Percentiles rank a stretch among this genome's conserved stretches.
Evolutionary conservation across 1,140 invertebrate genomes (phyloP).

Genomic region (Drosophila chauvacae): DNA sequence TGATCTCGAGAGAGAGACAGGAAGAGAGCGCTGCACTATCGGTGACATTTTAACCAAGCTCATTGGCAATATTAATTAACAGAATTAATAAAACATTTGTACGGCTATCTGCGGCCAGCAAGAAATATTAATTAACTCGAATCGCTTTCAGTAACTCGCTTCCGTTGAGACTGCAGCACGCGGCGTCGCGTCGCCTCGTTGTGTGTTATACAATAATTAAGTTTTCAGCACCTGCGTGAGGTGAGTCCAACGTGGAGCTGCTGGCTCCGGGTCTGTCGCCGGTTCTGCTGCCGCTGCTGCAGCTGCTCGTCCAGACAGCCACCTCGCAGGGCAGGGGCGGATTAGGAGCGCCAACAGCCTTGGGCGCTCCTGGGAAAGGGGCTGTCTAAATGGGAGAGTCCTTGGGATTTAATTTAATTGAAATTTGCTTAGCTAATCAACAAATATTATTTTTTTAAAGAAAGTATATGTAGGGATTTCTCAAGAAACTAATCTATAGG

Average conservation of each 20-base stretch:
- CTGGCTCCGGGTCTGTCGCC: constrained; percentile 17
- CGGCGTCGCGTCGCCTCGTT: constrained; percentile 27
- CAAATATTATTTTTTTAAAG: background rate
- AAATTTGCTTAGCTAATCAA: too few relatives aligned
- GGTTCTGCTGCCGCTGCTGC: constrained; percentile 26
- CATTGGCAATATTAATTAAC: constrained; percentile 78
- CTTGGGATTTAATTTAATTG: background rate
- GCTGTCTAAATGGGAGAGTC: background rate
- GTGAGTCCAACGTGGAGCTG: constrained; percentile 60
- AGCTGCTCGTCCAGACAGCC: constrained; percentile 50
- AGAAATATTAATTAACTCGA: constrained; percentile 79
- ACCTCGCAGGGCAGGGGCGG: constrained; percentile 23
- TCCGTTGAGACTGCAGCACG: constrained; percentile 30
- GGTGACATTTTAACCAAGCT: constrained; percentile 66
- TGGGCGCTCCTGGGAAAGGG: background rate
- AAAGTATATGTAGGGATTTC: background rate
- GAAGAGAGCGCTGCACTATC: constrained; percentile 21
- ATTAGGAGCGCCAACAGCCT: constrained; percentile 3
- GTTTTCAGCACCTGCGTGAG: constrained; percentile 80
- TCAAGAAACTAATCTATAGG: background rate
- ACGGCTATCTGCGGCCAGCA: constrained; percentile 42
- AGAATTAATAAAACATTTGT: constrained; percentile 82
- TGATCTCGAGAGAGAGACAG: constrained; percentile 1
- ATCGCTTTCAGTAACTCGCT: constrained; percentile 52
- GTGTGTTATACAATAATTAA: constrained; percentile 82